A percentile compares a stretch with the other conserved stretches of the same genome.
phyloP scores from a whole-genome alignment of 2,797 vertebrate genomes.

The Molossus alvarezi region DNA sequence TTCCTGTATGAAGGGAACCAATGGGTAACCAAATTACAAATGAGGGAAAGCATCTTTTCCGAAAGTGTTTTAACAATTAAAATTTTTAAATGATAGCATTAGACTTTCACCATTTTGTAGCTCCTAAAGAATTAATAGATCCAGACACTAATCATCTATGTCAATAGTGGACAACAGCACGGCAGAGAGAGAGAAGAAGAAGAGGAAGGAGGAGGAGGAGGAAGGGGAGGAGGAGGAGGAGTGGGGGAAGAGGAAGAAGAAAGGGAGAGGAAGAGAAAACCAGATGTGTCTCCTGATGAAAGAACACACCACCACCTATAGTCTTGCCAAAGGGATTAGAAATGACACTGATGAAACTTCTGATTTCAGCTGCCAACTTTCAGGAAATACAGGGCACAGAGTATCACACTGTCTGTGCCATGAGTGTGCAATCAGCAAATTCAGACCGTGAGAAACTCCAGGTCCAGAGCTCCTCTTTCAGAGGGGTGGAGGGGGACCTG shows the following conservation, averaged over 20 bases:
- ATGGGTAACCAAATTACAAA: not conserved
- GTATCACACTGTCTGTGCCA: not conserved
- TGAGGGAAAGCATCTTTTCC: not conserved
- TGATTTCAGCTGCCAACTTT: not conserved
- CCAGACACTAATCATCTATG: not conserved
- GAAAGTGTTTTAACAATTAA: not conserved
- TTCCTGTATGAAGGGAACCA: not conserved
- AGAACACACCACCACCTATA: not conserved
- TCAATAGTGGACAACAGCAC: not conserved
- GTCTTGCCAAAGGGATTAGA: not conserved
- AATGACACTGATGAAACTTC: not conserved
- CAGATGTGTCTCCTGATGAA: not conserved
- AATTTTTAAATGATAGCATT: not conserved
- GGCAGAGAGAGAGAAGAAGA: not conserved
- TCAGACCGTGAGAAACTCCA: not conserved
- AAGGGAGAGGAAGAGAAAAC: not conserved
- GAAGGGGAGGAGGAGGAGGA: accelerated
- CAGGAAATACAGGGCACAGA: not conserved
- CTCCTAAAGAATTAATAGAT: not conserved
- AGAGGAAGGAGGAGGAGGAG: too few relatives aligned
- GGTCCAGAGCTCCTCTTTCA: too few relatives aligned
- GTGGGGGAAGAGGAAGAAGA: too few relatives aligned
- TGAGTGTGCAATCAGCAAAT: not conserved
- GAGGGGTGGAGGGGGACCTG: not conserved
- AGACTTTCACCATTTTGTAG: not conserved